Conservation (phyloP, 2,888 invertebrate genomes). For the Sinopyrophorus schimmeli region DNA sequence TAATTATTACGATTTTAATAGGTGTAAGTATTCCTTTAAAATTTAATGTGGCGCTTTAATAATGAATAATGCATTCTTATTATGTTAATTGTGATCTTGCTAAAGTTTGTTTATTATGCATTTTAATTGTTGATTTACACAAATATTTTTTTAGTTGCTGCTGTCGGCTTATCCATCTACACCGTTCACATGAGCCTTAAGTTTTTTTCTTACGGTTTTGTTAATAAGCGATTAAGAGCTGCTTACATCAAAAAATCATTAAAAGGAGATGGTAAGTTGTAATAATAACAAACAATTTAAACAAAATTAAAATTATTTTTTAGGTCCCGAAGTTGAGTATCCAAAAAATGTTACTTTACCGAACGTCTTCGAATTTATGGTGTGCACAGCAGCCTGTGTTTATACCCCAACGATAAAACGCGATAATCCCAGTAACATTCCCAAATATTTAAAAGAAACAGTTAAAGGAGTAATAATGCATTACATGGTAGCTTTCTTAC, state of each 20-base stretch:
- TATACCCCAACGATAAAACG: neutral
- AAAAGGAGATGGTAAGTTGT: neutral
- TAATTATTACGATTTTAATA: neutral
- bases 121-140: neutral
- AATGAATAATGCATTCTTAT: neutral
- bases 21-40: neutral
- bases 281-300: too few species aligned
- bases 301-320: too few species aligned
- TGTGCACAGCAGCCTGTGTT: neutral
- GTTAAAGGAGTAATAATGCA: neutral
- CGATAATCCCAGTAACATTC: neutral
- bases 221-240: neutral
- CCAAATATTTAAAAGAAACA: neutral
- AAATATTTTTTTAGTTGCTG: slow-evolving; percentile 9
- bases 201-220: neutral
- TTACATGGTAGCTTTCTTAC: slow-evolving; percentile 1
- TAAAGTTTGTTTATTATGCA: neutral
- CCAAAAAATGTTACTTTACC: slow-evolving; percentile 5
- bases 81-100: neutral
- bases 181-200: neutral
- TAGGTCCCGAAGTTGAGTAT: neutral
- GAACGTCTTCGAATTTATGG: slow-evolving; percentile 1
- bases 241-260: neutral
- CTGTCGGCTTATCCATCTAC: neutral
- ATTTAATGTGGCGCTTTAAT: too few species aligned